Percentiles rank a stretch among this genome's conserved stretches.
Evolutionary conservation across 2,797 vertebrate species (phyloP).

Genomic region (Vipera latastei): DNA sequence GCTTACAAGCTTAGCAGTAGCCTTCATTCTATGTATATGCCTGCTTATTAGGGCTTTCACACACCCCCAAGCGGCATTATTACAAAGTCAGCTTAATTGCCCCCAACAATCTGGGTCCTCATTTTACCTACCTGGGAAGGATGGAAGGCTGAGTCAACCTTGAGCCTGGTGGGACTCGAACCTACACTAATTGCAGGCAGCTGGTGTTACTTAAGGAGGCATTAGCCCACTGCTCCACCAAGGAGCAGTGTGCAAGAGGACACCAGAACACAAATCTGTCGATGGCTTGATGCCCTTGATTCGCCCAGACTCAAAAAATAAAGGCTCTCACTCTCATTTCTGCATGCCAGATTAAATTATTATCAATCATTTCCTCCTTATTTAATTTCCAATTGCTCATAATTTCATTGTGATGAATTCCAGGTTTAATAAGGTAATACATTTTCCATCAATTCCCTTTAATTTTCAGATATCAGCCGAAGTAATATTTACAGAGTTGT

Average conservation of each 20-base stretch:
- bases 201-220: no score
- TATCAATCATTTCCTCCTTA: not conserved
- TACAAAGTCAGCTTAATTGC: no score
- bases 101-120: no score
- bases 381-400: not conserved
- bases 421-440: not conserved
- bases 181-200: no score
- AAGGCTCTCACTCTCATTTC: not conserved
- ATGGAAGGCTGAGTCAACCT: no score
- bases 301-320: not conserved
- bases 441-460: not conserved
- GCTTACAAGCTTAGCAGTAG: no score
- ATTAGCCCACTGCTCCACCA: no score
- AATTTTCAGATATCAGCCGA: not conserved
- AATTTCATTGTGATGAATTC: not conserved
- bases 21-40: no score
- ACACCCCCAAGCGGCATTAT: no score
- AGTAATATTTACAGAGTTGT: not conserved
- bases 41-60: no score
- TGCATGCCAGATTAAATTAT: not conserved
- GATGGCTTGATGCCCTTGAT: not conserved
- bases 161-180: no score
- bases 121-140: no score
- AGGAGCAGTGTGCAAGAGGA: not conserved
- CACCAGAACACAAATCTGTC: not conserved